Base-by-base conservation (phyloP, 2,888 invertebrate genomes). In the Sericinus montela region DNA sequence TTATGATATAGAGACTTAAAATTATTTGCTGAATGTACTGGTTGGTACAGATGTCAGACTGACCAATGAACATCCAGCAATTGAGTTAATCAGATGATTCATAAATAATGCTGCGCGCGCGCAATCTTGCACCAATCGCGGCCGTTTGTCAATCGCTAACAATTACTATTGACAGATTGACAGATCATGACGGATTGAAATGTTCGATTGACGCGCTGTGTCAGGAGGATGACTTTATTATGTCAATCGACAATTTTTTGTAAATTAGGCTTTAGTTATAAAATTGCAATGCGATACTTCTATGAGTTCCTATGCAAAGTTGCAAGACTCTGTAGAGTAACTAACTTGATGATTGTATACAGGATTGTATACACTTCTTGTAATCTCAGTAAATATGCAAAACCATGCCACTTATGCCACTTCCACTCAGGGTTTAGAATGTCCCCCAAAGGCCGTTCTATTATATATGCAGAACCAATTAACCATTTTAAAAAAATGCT, bases 171-270 rank as follows among this genome's bases (percentile, higher is more conserved):
- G 64, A 67, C 69, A 66, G 62, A 60, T 61, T 62, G 63, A 66
- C 69, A 67, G 63, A 60, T 63, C 59, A 51, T 72, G 75, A 75
- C 75, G 75, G 71, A 79, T 75, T 67, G 74, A 72, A 14, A 49
- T 53, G 55, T 56, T 54, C 60, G 55, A 59, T 53, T 56, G 56
- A 49, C 54, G 58, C 61, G 59, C 59, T 53, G 54, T 60, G 64
- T 65, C 58, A 36, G 37, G 15, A 35, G 48, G 54, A 58, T 57
- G 56, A 55, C 51, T 48, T 55, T 52, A 56, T 60, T 59, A 51
- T 52, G 52, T 46, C 48, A 46, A 45, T 56, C 45, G 45, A 47
- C 14, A 35, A 45, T 45, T 49, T 54, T 51, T 44, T 49, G 44
- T 47, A 32, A 43, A 48, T 41, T 39, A 39, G 51, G 37, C 42